A percentile compares a stretch with the other conserved stretches of the same genome.
These are phyloP conservation scores for Tenualosa thibaudeaui DNA, from an alignment of 2,797 vertebrate species.

Conservation along the genomic window DNA sequence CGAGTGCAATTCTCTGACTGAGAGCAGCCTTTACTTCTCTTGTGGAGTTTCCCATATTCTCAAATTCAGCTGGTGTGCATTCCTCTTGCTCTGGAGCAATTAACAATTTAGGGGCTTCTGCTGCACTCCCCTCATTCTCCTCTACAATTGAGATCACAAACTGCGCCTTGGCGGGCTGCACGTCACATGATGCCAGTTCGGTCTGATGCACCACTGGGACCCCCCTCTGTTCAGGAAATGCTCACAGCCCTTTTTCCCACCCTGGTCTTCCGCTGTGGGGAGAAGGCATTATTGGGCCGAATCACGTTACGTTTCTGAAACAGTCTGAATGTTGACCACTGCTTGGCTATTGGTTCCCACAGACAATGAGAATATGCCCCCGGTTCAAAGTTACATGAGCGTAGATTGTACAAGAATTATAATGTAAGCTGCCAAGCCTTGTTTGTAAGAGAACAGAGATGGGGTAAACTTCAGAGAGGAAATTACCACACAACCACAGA, in stretches of 20 bases:
- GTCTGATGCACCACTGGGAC: constrained; percentile 78
- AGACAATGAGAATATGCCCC: constrained; percentile 68
- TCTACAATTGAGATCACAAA: constrained; percentile 59
- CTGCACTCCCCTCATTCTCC: constrained; percentile 9
- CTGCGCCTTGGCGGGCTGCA: constrained; percentile 64
- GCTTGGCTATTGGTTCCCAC: constrained; percentile 67
- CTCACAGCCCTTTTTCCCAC: constrained; percentile 74
- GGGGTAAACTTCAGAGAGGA: constrained; percentile 67
- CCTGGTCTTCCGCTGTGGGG: constrained; percentile 69
- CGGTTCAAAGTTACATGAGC: constrained; percentile 61
- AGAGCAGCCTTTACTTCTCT: constrained; percentile 37
- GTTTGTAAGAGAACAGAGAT: constrained; percentile 70
- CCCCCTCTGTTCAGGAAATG: constrained; percentile 77
- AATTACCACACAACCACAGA: constrained; percentile 66
- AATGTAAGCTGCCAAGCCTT: constrained; percentile 66
- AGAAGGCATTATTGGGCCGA: constrained; percentile 67
- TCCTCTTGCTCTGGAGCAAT: constrained; percentile 37
- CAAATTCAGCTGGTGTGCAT: constrained; percentile 25
- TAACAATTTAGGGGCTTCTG: constrained; percentile 24
- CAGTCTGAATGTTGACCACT: constrained; percentile 69
- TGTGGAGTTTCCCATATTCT: constrained; percentile 23
- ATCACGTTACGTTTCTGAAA: constrained; percentile 71
- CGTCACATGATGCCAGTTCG: constrained; percentile 73
- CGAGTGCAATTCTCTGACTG: not conserved
- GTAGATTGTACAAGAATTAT: constrained; percentile 59